Percentiles rank a stretch among this genome's conserved stretches.
Evolutionary conservation across 2,797 vertebrate genomes (phyloP).

Genomic region (Glyptemys insculpta): DNA sequence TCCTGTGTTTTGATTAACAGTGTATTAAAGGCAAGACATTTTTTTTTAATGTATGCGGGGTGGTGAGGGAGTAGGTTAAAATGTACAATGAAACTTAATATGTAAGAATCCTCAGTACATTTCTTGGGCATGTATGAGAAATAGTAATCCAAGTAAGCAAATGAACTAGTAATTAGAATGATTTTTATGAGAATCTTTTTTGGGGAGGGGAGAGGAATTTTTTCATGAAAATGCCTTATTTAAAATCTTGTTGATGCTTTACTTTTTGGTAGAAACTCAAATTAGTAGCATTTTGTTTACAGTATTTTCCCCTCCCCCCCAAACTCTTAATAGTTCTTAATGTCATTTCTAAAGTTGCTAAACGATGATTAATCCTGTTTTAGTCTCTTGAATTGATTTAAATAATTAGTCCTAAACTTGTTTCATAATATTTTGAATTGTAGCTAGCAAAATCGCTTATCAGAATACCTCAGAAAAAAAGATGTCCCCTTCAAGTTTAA

Average conservation of each 20-base stretch:
- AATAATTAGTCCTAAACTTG: background rate
- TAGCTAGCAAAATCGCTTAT: constrained; percentile 78
- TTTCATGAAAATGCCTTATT: background rate
- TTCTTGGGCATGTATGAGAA: background rate
- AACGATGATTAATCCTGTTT: background rate
- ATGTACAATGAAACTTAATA: accelerated
- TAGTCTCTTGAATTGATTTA: background rate
- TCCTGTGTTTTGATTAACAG: background rate
- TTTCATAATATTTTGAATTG: constrained; percentile 66
- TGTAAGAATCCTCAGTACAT: background rate
- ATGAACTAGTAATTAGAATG: background rate
- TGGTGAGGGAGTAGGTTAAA: background rate
- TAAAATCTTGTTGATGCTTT: background rate
- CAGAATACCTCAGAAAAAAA: constrained; percentile 88
- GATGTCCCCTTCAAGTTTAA: constrained; percentile 87
- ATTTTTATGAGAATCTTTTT: background rate
- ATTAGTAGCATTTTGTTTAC: background rate
- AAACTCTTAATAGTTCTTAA: background rate
- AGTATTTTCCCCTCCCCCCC: background rate
- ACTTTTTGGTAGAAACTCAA: background rate
- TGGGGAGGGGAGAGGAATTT: background rate
- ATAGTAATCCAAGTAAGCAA: background rate
- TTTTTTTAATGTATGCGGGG: background rate
- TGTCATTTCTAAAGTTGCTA: background rate
- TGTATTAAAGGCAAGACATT: background rate